Base-by-base conservation (phyloP, 2,888 invertebrate genomes). In the Mechanitis messenoides region DNA sequence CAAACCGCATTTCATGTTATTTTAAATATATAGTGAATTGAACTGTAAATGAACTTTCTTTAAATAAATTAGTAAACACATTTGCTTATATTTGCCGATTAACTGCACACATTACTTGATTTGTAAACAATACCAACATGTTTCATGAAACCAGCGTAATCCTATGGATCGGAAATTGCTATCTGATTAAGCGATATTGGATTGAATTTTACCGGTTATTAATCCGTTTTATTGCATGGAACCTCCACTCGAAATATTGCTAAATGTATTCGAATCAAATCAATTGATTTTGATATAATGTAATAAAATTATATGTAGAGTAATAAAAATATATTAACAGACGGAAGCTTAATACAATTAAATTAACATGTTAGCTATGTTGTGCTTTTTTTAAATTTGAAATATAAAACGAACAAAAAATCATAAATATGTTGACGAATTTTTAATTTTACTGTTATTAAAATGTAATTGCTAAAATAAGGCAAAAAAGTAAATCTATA, bases 171-270 rank as follows among this genome's bases (percentile, higher is more conserved):
- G 50, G 3, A 50, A 9, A 31, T 11, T 55, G 57, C 55, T 60
- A 63, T 53, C 63, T 62, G 59, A 62, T 59, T 62, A 62, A 62
- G 59, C 59, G 59, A 58, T 60, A 63, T 60, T 63, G 57, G 60
- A 63, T 63, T 63, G 60, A 60, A 63, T 63, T 60, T 60, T 55
- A 59, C 58, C 58, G 38, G 60, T 63, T 63, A 63, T 63, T 63
- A 63, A 63, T 63, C 60, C 63, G 60, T 63, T 63, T 60, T 60
- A 63, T 63, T 63, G 60, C 59, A 45, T 53, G 46, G 57, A 42
- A 47, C 55, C 57, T 62, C 45, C 33, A 58, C 58, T 45, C 45
- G 57, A 55, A 50, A 58, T 60, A 55, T 58, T 55, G 42, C 63
- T 54, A 54, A 60, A 63, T 59, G 54, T 62, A 54, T 47, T 56